A percentile compares a stretch with the other conserved stretches of the same genome.
phyloP scores from a whole-genome alignment of 2,113 vertebrate genomes.

The Carollia perspicillata region DNA sequence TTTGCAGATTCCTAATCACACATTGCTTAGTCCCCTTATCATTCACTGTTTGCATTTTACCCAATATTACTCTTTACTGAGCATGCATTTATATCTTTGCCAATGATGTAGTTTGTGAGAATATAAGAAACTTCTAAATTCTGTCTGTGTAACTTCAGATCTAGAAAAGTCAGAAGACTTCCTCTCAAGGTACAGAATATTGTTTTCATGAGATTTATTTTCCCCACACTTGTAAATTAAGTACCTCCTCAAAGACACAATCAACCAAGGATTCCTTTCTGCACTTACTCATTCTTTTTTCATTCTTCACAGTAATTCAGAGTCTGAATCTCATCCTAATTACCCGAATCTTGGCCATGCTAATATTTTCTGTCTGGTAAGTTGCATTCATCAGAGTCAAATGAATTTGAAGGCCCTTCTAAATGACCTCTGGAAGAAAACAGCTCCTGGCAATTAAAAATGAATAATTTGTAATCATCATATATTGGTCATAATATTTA shows the following conservation, averaged over 20 bases:
- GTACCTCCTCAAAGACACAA: background rate
- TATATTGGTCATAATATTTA: conserved; percentile 75
- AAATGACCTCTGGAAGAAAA: conserved; percentile 75
- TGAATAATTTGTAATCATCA: conserved; percentile 73
- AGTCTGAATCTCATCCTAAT: conserved; percentile 32
- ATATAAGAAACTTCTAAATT: background rate
- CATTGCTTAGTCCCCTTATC: background rate
- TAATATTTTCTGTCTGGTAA: conserved; percentile 63
- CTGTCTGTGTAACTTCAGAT: background rate
- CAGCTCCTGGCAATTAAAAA: conserved; percentile 71
- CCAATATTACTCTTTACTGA: background rate
- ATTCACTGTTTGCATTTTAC: background rate
- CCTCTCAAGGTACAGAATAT: background rate
- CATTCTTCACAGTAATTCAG: background rate
- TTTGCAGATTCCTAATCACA: background rate
- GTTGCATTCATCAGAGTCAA: conserved; percentile 60
- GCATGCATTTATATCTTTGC: background rate
- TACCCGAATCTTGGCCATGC: conserved; percentile 16
- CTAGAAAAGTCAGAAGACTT: background rate
- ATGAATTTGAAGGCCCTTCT: conserved; percentile 57
- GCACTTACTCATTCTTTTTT: conserved; percentile 59
- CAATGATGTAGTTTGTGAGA: background rate
- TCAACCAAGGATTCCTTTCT: conserved; percentile 42
- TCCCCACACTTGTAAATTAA: background rate
- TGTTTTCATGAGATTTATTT: background rate